Base-by-base conservation (phyloP, 1,140 invertebrate genomes). In the Paralvinella palmiformis region DNA sequence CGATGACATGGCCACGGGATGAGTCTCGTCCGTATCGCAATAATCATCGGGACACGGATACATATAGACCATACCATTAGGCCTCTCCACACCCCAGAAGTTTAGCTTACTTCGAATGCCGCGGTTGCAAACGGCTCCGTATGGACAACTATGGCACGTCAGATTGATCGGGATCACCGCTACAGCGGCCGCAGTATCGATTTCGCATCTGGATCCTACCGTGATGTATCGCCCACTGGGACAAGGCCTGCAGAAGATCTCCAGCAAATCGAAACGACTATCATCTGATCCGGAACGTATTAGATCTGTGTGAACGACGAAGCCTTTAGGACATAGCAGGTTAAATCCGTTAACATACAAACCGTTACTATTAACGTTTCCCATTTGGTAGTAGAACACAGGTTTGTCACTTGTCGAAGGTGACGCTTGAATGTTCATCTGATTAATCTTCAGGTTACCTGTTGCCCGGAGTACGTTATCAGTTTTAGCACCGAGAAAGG, bases 211-310 rank as follows among this genome's bases (percentile, higher is more conserved):
- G 5, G 55, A 32, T 4, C 24, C 33, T 22, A 22, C 33, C 13
- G 33, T 6, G 55, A 24, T 57, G 55, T 57, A 57, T 32, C 33
- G 27, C 20, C 33, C 33, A 10, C 33, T 32, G 7, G 55, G 33
- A 33, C 55, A 57, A 20, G 55, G 20, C 33, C 55, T 24, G n/a
- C 55, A 57, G 33, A 32, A 57, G 29, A 57, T 57, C 55, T 57
- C 24, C 29, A 57, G 33, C 4, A 32, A 32, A 6, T 57, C 55
- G 6, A 57, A 31, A 6, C 55, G n/a, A n/a, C n/a, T n/a, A n/a
- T n/a, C n/a, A n/a, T n/a, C n/a, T n/a, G n/a, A n/a, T n/a, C n/a
- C n/a, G n/a, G n/a, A n/a, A n/a, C n/a, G n/a, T n/a, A n/a, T n/a
- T n/a, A n/a, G n/a, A n/a, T n/a, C 33, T 57, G 55, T 31, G 27